Evolutionary conservation across 2,888 invertebrate species (phyloP).

Genomic region (Leptopterna dolabrata): DNA sequence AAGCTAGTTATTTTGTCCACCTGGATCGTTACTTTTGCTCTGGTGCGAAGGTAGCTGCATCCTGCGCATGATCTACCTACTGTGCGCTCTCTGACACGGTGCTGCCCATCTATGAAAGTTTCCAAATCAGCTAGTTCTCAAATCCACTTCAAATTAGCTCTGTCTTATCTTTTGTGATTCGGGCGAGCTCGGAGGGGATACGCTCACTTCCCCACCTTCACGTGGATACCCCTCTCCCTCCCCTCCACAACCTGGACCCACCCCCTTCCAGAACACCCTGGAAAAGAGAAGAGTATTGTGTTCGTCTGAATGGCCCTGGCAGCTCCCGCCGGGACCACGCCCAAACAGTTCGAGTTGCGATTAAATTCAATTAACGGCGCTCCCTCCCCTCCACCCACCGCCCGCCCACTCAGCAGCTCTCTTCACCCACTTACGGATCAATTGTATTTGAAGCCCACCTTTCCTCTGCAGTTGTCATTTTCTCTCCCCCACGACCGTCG

Average conservation of each 20-base stretch:
- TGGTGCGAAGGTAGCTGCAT: too few relatives aligned
- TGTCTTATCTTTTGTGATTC: too few relatives aligned
- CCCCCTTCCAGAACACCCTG: background rate
- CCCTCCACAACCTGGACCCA: background rate
- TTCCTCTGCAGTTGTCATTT: background rate
- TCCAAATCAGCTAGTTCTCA: too few relatives aligned
- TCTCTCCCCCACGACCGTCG: background rate
- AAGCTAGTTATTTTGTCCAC: too few relatives aligned
- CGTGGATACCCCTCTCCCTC: background rate
- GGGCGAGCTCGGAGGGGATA: too few relatives aligned
- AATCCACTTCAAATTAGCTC: too few relatives aligned
- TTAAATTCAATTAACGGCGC: slow-evolving; percentile 27
- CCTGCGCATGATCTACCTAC: too few relatives aligned
- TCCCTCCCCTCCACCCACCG: background rate
- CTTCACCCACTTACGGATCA: slow-evolving; percentile 7
- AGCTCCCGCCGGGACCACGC: slow-evolving; percentile 19
- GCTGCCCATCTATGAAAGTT: too few relatives aligned
- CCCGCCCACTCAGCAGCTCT: background rate
- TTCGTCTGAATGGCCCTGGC: slow-evolving; percentile 37
- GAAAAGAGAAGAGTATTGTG: slow-evolving; percentile 33
- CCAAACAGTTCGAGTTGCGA: slow-evolving; percentile 42
- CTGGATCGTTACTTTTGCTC: too few relatives aligned
- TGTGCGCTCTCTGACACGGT: too few relatives aligned
- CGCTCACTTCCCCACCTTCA: background rate
- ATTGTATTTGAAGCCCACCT: background rate